Evolutionary conservation across 1,140 invertebrate species (phyloP).

Genomic region (Phymorhynchus buccinoides): DNA sequence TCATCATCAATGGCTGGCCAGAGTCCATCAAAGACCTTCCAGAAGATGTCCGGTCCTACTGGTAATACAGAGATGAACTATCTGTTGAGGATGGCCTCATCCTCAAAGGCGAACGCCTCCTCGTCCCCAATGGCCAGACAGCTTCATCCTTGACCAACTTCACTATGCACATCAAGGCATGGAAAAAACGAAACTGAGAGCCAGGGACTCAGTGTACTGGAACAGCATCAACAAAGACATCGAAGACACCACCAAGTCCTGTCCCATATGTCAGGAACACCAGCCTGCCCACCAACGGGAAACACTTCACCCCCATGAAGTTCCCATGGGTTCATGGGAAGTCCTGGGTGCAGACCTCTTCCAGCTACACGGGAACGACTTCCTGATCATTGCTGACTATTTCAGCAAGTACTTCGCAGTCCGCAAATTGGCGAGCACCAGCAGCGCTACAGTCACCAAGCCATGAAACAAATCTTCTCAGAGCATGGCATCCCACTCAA

Average conservation of each 20-base stretch:
- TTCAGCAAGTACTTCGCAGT: conserved; percentile 37
- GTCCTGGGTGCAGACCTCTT: conserved; percentile 36
- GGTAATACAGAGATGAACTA: conserved; percentile 36
- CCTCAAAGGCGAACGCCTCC: no score
- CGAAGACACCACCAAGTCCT: conserved; percentile 68
- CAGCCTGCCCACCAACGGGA: conserved; percentile 9
- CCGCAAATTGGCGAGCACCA: conserved; percentile 13
- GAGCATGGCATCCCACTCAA: conserved; percentile 29
- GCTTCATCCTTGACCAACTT: no score
- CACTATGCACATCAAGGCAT: not conserved
- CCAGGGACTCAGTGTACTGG: conserved; percentile 72
- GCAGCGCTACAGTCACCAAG: not conserved
- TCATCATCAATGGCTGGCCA: no score
- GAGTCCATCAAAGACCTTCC: no score
- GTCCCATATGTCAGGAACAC: conserved; percentile 64
- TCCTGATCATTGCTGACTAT: conserved; percentile 36
- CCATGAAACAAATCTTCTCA: conserved; percentile 11
- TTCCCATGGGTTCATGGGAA: conserved; percentile 37
- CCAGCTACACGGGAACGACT: conserved; percentile 23
- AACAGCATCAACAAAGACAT: conserved; percentile 73
- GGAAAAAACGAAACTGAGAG: conserved; percentile 67
- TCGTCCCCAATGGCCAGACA: no score
- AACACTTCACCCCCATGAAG: conserved; percentile 31
- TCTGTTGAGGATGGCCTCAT: no score
- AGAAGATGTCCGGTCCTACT: conserved; percentile 53